Evolutionary conservation across 2,113 vertebrate species (phyloP).

Genomic region (Melanotaenia duboulayi): DNA sequence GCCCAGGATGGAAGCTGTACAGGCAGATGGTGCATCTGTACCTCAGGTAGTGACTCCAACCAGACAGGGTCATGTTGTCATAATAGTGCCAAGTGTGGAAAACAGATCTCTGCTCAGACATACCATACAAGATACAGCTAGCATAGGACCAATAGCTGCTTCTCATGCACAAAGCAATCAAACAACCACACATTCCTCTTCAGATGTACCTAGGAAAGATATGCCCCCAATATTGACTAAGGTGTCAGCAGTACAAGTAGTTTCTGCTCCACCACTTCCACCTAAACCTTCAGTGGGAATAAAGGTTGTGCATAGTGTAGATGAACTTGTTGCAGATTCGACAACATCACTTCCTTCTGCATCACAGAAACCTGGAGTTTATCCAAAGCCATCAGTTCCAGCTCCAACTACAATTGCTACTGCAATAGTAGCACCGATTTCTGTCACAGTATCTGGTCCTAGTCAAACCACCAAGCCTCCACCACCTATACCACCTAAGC

Average conservation of each 20-base stretch:
- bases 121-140: slow-evolving; percentile 42
- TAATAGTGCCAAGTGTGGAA: slow-evolving; percentile 83
- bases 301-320: slow-evolving; percentile 76
- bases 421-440: slow-evolving; percentile 53
- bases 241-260: slow-evolving; percentile 47
- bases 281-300: slow-evolving; percentile 79
- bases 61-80: slow-evolving; percentile 76
- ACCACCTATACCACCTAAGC: slow-evolving; percentile 96
- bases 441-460: slow-evolving; percentile 59
- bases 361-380: slow-evolving; percentile 81
- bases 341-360: slow-evolving; percentile 77
- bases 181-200: slow-evolving; percentile 33
- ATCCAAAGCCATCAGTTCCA: slow-evolving; percentile 77
- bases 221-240: slow-evolving; percentile 57
- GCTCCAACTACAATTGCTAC: slow-evolving; percentile 36
- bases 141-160: slow-evolving; percentile 48
- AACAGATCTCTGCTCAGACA: slow-evolving; percentile 52
- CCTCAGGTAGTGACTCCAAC: slow-evolving; percentile 68
- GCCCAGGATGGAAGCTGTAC: slow-evolving; percentile 70
- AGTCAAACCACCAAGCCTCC: slow-evolving; percentile 83
- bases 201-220: slow-evolving; percentile 53
- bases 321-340: slow-evolving; percentile 77
- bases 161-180: slow-evolving; percentile 73
- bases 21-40: slow-evolving; percentile 37
- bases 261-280: slow-evolving; percentile 63